Percentiles rank a stretch among this genome's conserved stretches.
Evolutionary conservation across 2,797 vertebrate species (phyloP).

Genomic region (Glyptemys insculpta): DNA sequence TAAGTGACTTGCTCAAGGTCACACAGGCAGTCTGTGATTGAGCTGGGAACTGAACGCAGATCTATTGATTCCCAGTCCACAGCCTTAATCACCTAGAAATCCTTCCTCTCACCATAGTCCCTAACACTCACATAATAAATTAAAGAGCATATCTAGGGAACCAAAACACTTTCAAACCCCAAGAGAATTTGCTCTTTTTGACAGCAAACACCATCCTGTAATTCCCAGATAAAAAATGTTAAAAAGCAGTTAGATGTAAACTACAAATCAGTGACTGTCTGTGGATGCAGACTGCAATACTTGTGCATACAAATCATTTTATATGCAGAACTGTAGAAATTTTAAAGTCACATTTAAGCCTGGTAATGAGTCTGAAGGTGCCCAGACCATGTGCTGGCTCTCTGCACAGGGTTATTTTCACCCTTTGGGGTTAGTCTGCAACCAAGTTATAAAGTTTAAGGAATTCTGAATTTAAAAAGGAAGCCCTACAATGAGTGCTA

Average conservation of each 20-base stretch:
- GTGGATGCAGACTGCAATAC: too few species aligned
- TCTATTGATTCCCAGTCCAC: not conserved
- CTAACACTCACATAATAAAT: not conserved
- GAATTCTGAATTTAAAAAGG: not conserved
- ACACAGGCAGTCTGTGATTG: not conserved
- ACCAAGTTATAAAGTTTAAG: not conserved
- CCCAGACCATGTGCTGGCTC: not conserved
- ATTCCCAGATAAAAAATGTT: not conserved
- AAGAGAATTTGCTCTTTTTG: not conserved
- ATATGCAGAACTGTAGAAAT: not conserved
- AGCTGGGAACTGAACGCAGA: not conserved
- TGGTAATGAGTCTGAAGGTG: not conserved
- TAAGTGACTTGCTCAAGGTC: not conserved
- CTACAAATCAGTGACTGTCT: not conserved
- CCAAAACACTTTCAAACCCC: not conserved
- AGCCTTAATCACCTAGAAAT: not conserved
- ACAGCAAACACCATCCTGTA: not conserved
- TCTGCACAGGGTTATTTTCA: not conserved
- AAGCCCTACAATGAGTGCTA: not conserved
- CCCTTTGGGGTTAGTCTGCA: not conserved
- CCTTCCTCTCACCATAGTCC: not conserved
- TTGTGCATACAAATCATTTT: not conserved
- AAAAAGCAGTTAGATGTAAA: not conserved
- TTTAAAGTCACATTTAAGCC: not conserved
- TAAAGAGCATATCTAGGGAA: not conserved